A percentile compares a stretch with the other conserved stretches of the same genome.
Conservation (phyloP, 2,113 vertebrate genomes). For the Grammomys surdaster region DNA sequence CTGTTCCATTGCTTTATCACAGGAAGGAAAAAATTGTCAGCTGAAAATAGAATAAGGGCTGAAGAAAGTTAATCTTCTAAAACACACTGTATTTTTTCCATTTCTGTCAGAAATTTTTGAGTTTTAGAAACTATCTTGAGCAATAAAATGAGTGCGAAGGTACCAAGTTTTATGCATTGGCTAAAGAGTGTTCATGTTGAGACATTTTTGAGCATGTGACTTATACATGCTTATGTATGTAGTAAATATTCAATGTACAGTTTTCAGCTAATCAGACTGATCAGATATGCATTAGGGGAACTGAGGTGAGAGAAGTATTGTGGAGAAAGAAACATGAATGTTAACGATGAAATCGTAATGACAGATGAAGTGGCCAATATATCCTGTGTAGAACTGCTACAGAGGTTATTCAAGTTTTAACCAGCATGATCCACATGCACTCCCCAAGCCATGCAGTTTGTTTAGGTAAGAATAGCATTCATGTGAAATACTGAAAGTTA, state of each 20-base stretch:
- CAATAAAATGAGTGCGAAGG: neutral
- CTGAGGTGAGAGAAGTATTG: fast-evolving
- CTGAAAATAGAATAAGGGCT: neutral
- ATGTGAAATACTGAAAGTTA: neutral
- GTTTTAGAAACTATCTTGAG: neutral
- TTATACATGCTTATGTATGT: neutral
- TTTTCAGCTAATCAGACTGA: neutral
- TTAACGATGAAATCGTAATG: neutral
- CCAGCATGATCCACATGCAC: too few species aligned
- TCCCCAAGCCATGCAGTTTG: too few species aligned
- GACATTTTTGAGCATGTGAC: neutral
- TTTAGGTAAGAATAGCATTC: neutral
- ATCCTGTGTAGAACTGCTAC: neutral
- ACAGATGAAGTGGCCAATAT: neutral
- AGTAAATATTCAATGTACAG: neutral
- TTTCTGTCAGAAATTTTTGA: neutral
- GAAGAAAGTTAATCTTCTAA: neutral
- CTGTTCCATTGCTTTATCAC: neutral
- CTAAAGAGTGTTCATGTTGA: neutral
- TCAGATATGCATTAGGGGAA: neutral
- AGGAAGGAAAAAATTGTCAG: neutral
- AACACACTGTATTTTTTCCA: neutral
- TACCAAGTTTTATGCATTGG: neutral
- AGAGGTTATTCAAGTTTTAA: neutral
- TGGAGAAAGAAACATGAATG: neutral